Evolutionary conservation across 2,888 invertebrate genomes (phyloP).

Genomic region (Tachina grossa): DNA sequence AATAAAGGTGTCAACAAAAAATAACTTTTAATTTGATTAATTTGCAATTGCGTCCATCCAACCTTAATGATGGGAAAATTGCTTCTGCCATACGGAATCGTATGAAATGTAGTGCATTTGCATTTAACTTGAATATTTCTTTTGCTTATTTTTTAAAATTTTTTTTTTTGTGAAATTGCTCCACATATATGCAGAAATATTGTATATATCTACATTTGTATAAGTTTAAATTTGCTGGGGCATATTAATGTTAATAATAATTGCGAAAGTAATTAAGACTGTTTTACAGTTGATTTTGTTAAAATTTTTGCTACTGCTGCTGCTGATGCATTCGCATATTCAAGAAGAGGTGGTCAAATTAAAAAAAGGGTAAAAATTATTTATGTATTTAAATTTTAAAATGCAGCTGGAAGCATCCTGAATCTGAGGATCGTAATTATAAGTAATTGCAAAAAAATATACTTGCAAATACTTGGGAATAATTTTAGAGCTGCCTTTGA

Average conservation of each 20-base stretch:
- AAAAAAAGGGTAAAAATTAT: not conserved
- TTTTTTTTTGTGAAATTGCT: conserved; percentile 23
- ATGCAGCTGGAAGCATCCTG: not conserved
- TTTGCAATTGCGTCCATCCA: conserved; percentile 73
- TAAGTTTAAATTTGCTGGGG: conserved; percentile 29
- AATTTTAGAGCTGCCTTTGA: no score
- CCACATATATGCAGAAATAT: conserved; percentile 20
- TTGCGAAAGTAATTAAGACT: conserved; percentile 73
- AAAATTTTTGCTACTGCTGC: conserved; percentile 36
- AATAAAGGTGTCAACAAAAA: conserved; percentile 71
- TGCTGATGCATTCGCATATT: no score
- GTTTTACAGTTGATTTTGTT: conserved; percentile 57
- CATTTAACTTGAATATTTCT: conserved; percentile 44
- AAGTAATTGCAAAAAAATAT: not conserved
- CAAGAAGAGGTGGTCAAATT: not conserved
- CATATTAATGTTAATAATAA: conserved; percentile 69
- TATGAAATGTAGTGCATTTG: conserved; percentile 53
- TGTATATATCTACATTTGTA: not conserved
- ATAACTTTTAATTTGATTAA: conserved; percentile 80
- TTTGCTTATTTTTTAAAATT: conserved; percentile 10
- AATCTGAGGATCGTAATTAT: not conserved
- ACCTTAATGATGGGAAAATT: conserved; percentile 80
- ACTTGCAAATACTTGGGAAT: no score
- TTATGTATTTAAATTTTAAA: not conserved
- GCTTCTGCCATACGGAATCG: conserved; percentile 61